phyloP scores from a whole-genome alignment of 1,140 invertebrate genomes.

The Cydia strobilella region DNA sequence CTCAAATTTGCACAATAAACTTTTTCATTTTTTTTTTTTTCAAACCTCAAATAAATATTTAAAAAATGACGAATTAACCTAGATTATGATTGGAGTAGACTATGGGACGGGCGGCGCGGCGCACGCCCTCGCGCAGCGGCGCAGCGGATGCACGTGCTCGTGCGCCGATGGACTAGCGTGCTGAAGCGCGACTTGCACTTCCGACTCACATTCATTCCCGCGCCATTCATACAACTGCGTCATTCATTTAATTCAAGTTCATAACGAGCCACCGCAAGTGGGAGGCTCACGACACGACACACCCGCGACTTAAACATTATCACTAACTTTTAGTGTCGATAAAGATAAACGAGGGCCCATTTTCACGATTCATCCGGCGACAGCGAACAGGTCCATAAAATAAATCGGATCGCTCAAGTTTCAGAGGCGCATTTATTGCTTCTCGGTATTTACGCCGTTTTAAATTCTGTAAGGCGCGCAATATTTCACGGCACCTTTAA shows the following conservation, averaged over 20 bases:
- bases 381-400: slow-evolving; percentile 57
- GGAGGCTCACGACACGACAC: slow-evolving; percentile 51
- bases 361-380: slow-evolving; percentile 42
- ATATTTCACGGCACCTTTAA: slow-evolving; percentile 72
- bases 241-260: slow-evolving; percentile 78
- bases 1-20: too few species aligned
- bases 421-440: slow-evolving; percentile 57
- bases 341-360: slow-evolving; percentile 53
- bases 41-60: neutral
- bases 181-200: slow-evolving; percentile 65
- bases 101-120: slow-evolving; percentile 2
- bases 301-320: slow-evolving; percentile 42
- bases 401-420: slow-evolving; percentile 61
- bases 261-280: slow-evolving; percentile 67
- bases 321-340: slow-evolving; percentile 58
- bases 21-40: too few species aligned
- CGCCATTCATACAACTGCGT: slow-evolving; percentile 75
- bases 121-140: slow-evolving; percentile 35
- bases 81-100: neutral
- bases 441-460: slow-evolving; percentile 63
- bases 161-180: slow-evolving; percentile 62
- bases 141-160: slow-evolving; percentile 60
- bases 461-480: slow-evolving; percentile 63
- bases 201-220: slow-evolving; percentile 72
- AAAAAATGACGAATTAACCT: neutral